These are phyloP conservation scores for Eulacestoma nigropectus DNA, from an alignment of 2,113 vertebrate species.

Conservation along the genomic window DNA sequence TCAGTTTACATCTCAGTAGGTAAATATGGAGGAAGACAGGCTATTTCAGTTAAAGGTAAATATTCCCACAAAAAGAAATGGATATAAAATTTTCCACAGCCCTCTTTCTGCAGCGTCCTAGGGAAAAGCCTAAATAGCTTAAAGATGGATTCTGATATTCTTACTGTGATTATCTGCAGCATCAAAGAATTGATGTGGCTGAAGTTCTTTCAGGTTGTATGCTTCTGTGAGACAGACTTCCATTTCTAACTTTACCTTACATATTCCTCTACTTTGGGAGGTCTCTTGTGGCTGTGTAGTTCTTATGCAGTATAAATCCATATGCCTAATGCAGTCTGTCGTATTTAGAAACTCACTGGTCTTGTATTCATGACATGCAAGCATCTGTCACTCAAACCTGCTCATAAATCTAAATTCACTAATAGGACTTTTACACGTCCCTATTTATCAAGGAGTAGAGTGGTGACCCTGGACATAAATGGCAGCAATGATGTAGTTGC, in stretches of 20 bases:
- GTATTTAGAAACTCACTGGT: background rate
- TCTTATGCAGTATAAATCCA: background rate
- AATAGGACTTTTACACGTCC: background rate
- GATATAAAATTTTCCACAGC: background rate
- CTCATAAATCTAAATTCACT: background rate
- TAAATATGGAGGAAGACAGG: background rate
- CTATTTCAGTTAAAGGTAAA: background rate
- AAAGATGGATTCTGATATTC: background rate
- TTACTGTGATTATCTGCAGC: background rate
- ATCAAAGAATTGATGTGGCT: background rate
- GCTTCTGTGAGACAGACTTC: background rate
- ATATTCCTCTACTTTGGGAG: background rate
- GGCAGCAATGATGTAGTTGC: background rate
- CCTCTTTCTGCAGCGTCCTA: background rate
- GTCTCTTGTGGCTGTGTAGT: background rate
- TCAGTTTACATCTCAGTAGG: background rate
- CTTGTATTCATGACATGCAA: slow-evolving; percentile 7
- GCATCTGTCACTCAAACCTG: background rate
- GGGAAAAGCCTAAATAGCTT: background rate
- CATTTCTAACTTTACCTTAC: background rate
- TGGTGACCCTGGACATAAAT: background rate
- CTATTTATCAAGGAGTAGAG: background rate
- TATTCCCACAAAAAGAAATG: background rate
- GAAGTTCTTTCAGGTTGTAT: background rate
- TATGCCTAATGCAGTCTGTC: background rate